A percentile compares a stretch with the other conserved stretches of the same genome.
Evolutionary conservation across 2,888 invertebrate species (phyloP).

Genomic region (Papilio gigon): DNA sequence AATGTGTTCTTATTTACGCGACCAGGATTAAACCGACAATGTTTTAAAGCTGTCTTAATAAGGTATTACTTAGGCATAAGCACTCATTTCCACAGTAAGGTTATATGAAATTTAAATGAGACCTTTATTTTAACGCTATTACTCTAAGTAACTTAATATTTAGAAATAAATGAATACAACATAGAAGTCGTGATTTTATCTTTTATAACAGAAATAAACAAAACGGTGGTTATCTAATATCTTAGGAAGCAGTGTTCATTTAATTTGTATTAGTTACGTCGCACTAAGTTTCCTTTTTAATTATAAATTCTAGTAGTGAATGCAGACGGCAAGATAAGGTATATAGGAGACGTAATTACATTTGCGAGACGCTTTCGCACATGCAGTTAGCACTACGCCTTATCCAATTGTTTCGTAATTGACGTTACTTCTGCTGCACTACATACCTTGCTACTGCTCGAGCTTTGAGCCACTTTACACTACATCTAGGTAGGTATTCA

Average conservation of each 20-base stretch:
- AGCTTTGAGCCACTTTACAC: background rate
- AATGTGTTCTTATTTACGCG: background rate
- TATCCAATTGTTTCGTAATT: constrained; percentile 33
- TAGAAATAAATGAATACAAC: no score
- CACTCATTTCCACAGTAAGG: background rate
- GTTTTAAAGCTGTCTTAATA: background rate
- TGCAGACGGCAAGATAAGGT: constrained; percentile 23
- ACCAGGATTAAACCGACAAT: background rate
- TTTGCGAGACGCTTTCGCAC: constrained; percentile 20
- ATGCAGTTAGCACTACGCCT: constrained; percentile 27
- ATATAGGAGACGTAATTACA: constrained; percentile 23
- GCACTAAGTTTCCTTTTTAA: background rate
- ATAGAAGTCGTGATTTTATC: no score
- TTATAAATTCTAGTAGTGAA: constrained; percentile 9
- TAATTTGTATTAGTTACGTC: background rate
- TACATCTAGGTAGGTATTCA: background rate
- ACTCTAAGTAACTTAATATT: background rate
- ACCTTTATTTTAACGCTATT: background rate
- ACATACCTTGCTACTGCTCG: constrained; percentile 1
- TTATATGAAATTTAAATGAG: background rate
- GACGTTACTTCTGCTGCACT: constrained; percentile 24
- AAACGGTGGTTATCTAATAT: no score
- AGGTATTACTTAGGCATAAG: background rate
- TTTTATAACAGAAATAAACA: no score
- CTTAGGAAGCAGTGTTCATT: background rate